Evolutionary conservation across 2,113 vertebrate species (phyloP), one percentile per base, ranked within the genome.

Genomic region (Tyto alba): DNA sequence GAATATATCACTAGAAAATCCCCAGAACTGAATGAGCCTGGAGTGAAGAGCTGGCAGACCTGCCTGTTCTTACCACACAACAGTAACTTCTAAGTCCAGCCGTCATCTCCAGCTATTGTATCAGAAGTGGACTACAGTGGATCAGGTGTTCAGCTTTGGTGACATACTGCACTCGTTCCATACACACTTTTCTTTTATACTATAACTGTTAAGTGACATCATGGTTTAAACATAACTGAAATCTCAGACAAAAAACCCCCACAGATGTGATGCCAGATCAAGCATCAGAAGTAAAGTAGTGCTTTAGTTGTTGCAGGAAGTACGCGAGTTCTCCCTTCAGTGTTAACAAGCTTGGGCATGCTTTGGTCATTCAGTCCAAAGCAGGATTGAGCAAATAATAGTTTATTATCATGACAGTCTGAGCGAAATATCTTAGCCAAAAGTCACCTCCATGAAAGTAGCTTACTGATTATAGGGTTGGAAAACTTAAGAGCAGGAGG

Each of bases 101-200:
- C 7, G 0, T 77, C 19, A 2, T 9, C 41, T 47, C 67, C 62
- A 27, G 38, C 57, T 32, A 2, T 41, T 25, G 67, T 57, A 34
- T 63, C 38, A 0, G 0, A 45, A 68, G 79, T 8, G 4, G 25
- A 34, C 8, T 2, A 2, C 16, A 17, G 73, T 10, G 1, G 50
- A 7, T 60, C 16, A 16, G 26, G 38, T 22, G 29, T 36, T 53
- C 1, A 2, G 34, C 63, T 38, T 1, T 2, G 5, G 8, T 48
- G 66, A 66, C 4, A 11, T 30, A 14, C 29, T 4, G 6, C 8
- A 1, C 43, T 29, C 19, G 41, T 40, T 83, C 79, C n/a, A 11
- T 20, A 13, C 8, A 1, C 5, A 2, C 52, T 26, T 66, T 30
- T 34, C 69, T 86, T 41, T 43, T 9, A 50, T 36, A 56, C 45